Evolutionary conservation across 1,140 invertebrate genomes (phyloP).

Genomic region (Dendrolimus punctatus): DNA sequence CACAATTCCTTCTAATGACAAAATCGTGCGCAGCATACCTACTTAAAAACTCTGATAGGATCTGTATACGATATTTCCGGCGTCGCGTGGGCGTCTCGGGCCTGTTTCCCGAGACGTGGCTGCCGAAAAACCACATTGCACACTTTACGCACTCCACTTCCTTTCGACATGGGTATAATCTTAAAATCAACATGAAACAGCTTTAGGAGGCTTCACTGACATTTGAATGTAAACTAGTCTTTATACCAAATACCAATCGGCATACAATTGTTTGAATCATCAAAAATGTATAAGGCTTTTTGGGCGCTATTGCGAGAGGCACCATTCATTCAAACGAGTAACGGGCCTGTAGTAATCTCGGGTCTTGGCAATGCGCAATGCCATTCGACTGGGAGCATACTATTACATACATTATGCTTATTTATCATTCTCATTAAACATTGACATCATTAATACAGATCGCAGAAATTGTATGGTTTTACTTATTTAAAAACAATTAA

Average conservation of each 20-base stretch:
- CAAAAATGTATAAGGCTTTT: constrained; percentile 28
- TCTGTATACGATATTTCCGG: constrained; percentile 54
- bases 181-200: constrained; percentile 30
- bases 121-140: constrained; percentile 41
- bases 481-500: no score
- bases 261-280: constrained; percentile 19
- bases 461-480: no score
- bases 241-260: constrained; percentile 15
- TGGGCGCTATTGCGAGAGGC: constrained; percentile 35
- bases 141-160: constrained; percentile 45
- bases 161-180: constrained; percentile 36
- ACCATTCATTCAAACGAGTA: constrained; percentile 65
- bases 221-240: constrained; percentile 3
- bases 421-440: neutral
- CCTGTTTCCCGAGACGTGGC: constrained; percentile 42
- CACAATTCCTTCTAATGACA: constrained; percentile 59
- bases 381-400: constrained; percentile 53
- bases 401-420: constrained; percentile 16
- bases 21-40: constrained; percentile 53
- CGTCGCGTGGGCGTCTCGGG: constrained; percentile 47
- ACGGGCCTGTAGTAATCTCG: constrained; percentile 64
- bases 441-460: neutral
- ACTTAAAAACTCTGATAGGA: constrained; percentile 43
- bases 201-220: constrained; percentile 1
- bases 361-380: constrained; percentile 44